phyloP scores from a whole-genome alignment of 2,797 vertebrate genomes.

The Myripristis jacobus region DNA sequence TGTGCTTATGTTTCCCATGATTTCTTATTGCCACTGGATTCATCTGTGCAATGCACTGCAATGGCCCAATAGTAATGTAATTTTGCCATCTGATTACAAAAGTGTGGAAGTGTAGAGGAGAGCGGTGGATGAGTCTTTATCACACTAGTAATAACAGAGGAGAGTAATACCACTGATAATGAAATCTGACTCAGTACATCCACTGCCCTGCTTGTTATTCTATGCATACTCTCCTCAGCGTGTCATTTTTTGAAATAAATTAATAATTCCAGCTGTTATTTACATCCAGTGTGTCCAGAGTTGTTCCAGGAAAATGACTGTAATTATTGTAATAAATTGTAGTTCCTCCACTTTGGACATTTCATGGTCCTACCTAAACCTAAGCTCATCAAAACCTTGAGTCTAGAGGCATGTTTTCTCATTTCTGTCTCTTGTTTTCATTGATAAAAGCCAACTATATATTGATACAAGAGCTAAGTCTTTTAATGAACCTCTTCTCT shows the following conservation, averaged over 20 bases:
- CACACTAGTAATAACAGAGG: conserved; percentile 58
- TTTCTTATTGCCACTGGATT: conserved; percentile 1
- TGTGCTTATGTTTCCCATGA: neutral
- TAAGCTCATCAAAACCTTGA: conserved; percentile 49
- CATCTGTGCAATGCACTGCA: neutral
- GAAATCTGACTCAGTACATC: conserved; percentile 77
- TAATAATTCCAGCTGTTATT: conserved; percentile 79
- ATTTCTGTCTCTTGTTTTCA: conserved; percentile 32
- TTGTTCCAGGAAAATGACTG: conserved; percentile 66
- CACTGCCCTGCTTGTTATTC: conserved; percentile 62
- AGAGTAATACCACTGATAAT: conserved; percentile 81
- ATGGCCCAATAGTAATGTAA: conserved; percentile 40
- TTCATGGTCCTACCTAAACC: conserved; percentile 23
- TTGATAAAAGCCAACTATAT: conserved; percentile 40
- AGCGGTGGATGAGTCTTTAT: conserved; percentile 59
- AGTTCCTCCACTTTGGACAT: conserved; percentile 44
- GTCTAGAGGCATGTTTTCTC: conserved; percentile 27
- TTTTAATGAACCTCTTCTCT: conserved; percentile 60
- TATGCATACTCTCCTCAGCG: conserved; percentile 33
- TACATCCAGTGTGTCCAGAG: conserved; percentile 64
- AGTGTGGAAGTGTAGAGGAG: conserved; percentile 38
- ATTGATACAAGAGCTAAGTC: conserved; percentile 25
- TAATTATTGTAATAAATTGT: conserved; percentile 68
- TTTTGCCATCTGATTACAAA: conserved; percentile 54
- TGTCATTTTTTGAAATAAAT: conserved; percentile 76